Base-by-base conservation (phyloP, 1,140 invertebrate genomes). In the Cotesia chilonis region DNA sequence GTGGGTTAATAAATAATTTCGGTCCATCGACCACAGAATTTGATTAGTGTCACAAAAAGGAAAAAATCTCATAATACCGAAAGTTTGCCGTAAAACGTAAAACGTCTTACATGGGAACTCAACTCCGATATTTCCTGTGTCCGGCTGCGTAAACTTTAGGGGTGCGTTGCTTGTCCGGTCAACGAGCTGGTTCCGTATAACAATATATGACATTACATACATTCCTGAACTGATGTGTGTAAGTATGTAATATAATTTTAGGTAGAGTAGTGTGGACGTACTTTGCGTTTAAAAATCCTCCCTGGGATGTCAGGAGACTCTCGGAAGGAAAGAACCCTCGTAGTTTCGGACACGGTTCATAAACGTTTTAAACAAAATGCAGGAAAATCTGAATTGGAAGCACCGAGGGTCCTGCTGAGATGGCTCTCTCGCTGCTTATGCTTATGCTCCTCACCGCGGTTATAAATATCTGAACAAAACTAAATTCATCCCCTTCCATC, bases 301-400 rank as follows among this genome's bases (percentile, higher is more conserved):
- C 41, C 41, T 47, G 10, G 6, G 5, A 28, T 63, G 37, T 36
- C 14, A 37, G 10, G 35, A 63, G 38, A 17, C 28, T 51, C 61
- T 47, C 51, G 68, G 63, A 70, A 67, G 68, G 54, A 70, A 68
- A 71, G 65, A 66, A 73, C 63, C 57, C 65, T 68, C 47, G 61
- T 47, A 47, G 41, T 55, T 81, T 84, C 76, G 82, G 84, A 84
- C 76, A 85, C 83, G 84, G 79, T 81, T 85, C 84, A 85, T 84
- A 85, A 85, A 85, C 82, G 80, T 82, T 84, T 84, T 85, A 85
- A 84, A 85, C 81, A 82, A 85, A 83, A 85, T 85, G 78, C 79
- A 67, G 80, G 79, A 83, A 83, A 84, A 78, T 78, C 74, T 81
- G 75, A 82, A 83, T 83, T 81, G 78, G 75, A 75, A 68, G 66